These are phyloP conservation scores for Noctua fimbriata DNA, from an alignment of 2,888 invertebrate genomes.

Conservation along the genomic window DNA sequence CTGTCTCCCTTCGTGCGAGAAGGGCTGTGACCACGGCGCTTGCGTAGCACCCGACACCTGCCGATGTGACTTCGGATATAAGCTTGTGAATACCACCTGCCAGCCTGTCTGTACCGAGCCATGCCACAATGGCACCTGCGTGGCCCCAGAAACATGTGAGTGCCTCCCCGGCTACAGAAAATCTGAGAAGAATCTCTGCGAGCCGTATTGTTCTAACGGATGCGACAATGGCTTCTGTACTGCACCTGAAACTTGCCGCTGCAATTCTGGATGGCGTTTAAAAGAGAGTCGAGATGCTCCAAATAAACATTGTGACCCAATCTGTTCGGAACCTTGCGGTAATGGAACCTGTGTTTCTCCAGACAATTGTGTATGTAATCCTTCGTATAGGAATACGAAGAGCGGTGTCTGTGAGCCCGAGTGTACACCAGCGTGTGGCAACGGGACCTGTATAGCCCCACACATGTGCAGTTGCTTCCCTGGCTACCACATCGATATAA, in stretches of 20 bases:
- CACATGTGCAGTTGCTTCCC: slow-evolving; percentile 70
- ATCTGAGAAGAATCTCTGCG: slow-evolving; percentile 42
- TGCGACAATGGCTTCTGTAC: slow-evolving; percentile 58
- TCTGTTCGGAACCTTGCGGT: slow-evolving; percentile 74
- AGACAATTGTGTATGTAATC: slow-evolving; percentile 69
- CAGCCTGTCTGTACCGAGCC: slow-evolving; percentile 54
- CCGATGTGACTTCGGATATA: slow-evolving; percentile 57
- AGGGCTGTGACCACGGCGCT: slow-evolving; percentile 69
- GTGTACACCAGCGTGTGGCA: slow-evolving; percentile 34
- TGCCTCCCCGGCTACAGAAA: slow-evolving; percentile 48
- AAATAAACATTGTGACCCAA: slow-evolving; percentile 61
- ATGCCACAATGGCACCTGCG: slow-evolving; percentile 58
- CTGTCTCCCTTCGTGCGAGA: slow-evolving; percentile 52
- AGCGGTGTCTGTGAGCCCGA: slow-evolving; percentile 41
- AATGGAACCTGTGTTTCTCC: slow-evolving; percentile 70
- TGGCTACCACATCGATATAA: slow-evolving; percentile 61
- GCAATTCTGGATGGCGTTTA: slow-evolving; percentile 55
- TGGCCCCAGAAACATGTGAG: slow-evolving; percentile 57
- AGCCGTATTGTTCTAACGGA: slow-evolving; percentile 53
- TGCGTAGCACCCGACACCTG: slow-evolving; percentile 70
- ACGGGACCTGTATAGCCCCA: slow-evolving; percentile 70
- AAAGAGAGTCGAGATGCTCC: slow-evolving; percentile 1
- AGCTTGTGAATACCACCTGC: slow-evolving; percentile 38
- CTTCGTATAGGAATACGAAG: slow-evolving; percentile 26
- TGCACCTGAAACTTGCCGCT: slow-evolving; percentile 57